phyloP scores from a whole-genome alignment of 2,113 vertebrate species.

The Ciconia boyciana region DNA sequence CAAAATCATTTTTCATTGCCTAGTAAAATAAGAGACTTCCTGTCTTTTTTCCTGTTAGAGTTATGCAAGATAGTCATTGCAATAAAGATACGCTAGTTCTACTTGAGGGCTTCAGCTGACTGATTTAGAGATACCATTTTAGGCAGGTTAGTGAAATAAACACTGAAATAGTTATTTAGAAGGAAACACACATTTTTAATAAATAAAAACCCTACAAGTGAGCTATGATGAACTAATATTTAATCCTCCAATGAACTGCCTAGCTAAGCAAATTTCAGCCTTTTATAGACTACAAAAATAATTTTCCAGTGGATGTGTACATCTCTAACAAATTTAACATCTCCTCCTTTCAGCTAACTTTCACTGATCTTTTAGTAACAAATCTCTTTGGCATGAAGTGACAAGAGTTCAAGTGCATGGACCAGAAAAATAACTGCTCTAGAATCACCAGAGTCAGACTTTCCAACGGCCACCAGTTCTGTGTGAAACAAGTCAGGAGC shows the following conservation, averaged over 20 bases:
- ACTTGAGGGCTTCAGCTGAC: background rate
- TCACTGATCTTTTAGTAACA: background rate
- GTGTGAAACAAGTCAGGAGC: background rate
- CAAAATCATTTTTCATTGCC: background rate
- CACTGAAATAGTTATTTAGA: background rate
- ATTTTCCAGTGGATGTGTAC: background rate
- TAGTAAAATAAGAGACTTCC: background rate
- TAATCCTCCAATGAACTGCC: background rate
- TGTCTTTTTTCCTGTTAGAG: background rate
- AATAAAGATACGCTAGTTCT: background rate
- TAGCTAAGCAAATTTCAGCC: background rate
- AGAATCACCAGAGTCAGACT: background rate
- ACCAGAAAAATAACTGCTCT: background rate
- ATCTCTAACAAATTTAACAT: background rate
- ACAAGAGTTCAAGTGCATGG: background rate
- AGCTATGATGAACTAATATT: background rate
- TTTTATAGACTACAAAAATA: background rate
- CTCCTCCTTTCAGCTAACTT: background rate
- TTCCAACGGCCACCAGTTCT: background rate
- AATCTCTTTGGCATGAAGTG: background rate
- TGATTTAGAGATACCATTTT: background rate
- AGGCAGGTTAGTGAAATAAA: background rate
- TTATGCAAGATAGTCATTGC: background rate
- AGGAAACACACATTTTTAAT: background rate
- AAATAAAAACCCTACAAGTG: background rate